A percentile compares a stretch with the other conserved stretches of the same genome.
Conservation (phyloP, 2,113 vertebrate genomes). For the Megaceryle torquata region DNA sequence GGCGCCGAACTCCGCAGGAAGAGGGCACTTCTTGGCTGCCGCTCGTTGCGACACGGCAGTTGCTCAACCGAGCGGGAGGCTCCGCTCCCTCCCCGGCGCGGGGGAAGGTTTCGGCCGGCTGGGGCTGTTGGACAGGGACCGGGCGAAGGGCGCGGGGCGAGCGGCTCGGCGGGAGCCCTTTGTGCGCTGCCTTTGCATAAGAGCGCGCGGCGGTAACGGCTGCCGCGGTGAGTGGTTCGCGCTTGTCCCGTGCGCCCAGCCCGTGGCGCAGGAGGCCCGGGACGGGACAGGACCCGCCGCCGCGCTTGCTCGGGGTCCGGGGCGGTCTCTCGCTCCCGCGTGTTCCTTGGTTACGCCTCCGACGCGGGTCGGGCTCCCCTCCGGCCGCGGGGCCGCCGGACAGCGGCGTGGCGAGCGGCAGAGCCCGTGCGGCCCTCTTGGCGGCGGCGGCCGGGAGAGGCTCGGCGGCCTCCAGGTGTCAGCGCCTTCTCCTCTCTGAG, state of each 20-base stretch:
- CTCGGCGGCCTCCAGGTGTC: not conserved
- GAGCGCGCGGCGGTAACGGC: not conserved
- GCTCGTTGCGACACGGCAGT: constrained; percentile 2
- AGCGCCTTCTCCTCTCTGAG: not conserved
- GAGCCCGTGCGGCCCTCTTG: not conserved
- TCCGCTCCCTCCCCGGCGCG: not conserved
- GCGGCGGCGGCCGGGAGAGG: not conserved
- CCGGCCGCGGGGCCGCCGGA: not conserved
- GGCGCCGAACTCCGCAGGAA: not conserved
- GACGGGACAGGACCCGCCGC: not conserved
- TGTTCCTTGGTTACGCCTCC: not conserved
- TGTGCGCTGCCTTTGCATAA: no score
- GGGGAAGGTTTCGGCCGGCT: not conserved
- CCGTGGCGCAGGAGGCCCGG: not conserved
- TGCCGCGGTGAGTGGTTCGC: not conserved
- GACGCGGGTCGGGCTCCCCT: not conserved
- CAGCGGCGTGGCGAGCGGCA: not conserved
- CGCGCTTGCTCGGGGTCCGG: not conserved
- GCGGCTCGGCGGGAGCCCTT: not conserved
- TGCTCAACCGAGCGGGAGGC: constrained; percentile 3
- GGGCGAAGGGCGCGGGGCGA: not conserved
- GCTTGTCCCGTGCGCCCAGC: not conserved
- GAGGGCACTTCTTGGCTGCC: not conserved
- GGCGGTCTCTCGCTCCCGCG: not conserved
- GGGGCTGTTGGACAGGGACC: not conserved